Evolutionary conservation across 92 coral and sea anemone genomes (phyloP).

Genomic region (Epizoanthus stellaris): DNA sequence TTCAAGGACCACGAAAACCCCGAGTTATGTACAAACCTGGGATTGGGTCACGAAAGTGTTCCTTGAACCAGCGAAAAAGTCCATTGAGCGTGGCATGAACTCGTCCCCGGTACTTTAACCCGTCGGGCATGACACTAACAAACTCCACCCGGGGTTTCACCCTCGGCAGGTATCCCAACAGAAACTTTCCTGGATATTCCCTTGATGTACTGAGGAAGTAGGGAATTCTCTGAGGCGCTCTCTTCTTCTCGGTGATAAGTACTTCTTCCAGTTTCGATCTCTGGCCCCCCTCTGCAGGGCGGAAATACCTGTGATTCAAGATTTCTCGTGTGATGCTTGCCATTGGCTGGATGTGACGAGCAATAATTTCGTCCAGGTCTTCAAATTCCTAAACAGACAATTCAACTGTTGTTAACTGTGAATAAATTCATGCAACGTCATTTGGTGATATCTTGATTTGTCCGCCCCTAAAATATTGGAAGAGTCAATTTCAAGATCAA

Average conservation of each 20-base stretch:
- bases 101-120: slow-evolving; percentile 91
- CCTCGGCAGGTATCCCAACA: slow-evolving; percentile 95
- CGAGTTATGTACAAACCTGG: slow-evolving; percentile 74
- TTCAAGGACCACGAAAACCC: too few relatives aligned
- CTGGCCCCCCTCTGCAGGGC: slow-evolving; percentile 82
- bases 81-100: slow-evolving; percentile 94
- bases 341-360: slow-evolving; percentile 98
- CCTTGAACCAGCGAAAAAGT: slow-evolving; percentile 96
- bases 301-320: slow-evolving; percentile 83
- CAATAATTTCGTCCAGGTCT: slow-evolving; percentile 98
- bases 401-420: neutral
- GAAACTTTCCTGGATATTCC: slow-evolving; percentile 94
- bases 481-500: neutral
- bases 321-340: slow-evolving; percentile 91
- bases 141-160: slow-evolving; percentile 88
- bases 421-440: neutral
- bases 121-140: slow-evolving; percentile 89
- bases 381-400: slow-evolving; percentile 83
- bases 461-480: neutral
- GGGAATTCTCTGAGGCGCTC: slow-evolving; percentile 90
- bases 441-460: neutral
- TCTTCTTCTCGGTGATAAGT: slow-evolving; percentile 78
- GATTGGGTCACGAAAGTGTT: slow-evolving; percentile 97
- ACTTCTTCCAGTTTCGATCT: slow-evolving; percentile 82
- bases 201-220: slow-evolving; percentile 81